Evolutionary conservation across 2,888 invertebrate genomes (phyloP).

Genomic region (Drosophila anomelani): DNA sequence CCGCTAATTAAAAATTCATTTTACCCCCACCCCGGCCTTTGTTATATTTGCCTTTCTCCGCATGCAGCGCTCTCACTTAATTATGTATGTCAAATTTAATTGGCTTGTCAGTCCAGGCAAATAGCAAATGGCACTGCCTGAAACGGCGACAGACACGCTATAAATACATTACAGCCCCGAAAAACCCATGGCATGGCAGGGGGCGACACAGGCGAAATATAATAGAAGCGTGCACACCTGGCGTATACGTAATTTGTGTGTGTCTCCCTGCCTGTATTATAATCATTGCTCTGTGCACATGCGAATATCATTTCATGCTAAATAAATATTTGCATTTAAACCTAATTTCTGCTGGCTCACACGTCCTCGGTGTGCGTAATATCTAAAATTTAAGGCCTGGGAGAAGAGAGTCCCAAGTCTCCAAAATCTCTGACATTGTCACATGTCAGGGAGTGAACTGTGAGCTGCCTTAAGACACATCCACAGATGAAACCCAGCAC

Average conservation of each 20-base stretch:
- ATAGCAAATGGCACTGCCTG: constrained; percentile 17
- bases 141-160: constrained; percentile 35
- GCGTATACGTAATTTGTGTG: constrained; percentile 53
- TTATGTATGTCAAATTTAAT: constrained; percentile 78
- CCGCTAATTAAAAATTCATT: constrained; percentile 69
- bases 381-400: constrained; percentile 55
- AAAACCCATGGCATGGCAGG: background rate
- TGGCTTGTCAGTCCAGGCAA: constrained; percentile 70
- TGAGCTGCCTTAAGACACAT: constrained; percentile 38
- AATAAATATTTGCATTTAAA: constrained; percentile 64
- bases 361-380: constrained; percentile 48
- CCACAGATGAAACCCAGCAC: background rate
- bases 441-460: constrained; percentile 53
- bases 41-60: constrained; percentile 53
- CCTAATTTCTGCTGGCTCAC: constrained; percentile 56
- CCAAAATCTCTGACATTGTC: constrained; percentile 71
- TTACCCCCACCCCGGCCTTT: constrained; percentile 30
- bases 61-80: constrained; percentile 58
- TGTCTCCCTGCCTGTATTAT: background rate
- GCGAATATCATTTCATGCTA: constrained; percentile 52
- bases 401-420: constrained; percentile 9
- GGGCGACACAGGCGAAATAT: constrained; percentile 1
- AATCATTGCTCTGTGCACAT: constrained; percentile 28
- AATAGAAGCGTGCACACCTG: constrained; percentile 58
- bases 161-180: constrained; percentile 58